Conservation (phyloP, 2,888 invertebrate genomes). For the Lasioglossum morio region DNA sequence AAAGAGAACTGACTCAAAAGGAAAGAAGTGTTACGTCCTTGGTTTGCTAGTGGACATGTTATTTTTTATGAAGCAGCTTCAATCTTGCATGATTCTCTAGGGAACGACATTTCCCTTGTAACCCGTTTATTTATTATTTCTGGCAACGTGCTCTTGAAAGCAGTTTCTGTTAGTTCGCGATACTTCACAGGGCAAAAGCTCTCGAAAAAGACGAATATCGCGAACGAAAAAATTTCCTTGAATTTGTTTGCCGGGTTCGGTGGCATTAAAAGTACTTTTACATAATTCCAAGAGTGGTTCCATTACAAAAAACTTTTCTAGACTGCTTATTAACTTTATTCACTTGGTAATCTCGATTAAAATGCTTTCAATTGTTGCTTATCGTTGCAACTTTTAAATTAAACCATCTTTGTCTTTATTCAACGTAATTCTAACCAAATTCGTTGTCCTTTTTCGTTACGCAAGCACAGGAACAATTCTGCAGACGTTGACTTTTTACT, state of each 20-base stretch:
- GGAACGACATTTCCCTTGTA: not conserved
- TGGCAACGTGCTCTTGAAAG: not conserved
- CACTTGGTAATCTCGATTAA: not conserved
- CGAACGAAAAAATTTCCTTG: not conserved
- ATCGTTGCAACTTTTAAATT: not conserved
- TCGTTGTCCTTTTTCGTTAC: not conserved
- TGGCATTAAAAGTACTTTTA: not conserved
- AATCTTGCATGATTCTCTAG: not conserved
- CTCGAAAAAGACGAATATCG: not conserved
- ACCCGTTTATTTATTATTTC: constrained; percentile 1
- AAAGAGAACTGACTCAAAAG: not conserved
- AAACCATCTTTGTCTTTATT: not conserved
- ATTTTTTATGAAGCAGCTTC: not conserved
- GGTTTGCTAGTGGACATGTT: not conserved
- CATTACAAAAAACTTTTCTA: not conserved
- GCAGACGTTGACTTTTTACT: not conserved
- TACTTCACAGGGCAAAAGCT: not conserved
- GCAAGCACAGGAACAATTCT: not conserved
- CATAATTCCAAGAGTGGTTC: not conserved
- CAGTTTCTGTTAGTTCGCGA: not conserved
- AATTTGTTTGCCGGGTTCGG: not conserved
- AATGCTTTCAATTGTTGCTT: constrained; percentile 3
- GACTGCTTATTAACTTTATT: not conserved
- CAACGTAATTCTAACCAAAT: not conserved
- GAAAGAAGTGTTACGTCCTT: not conserved